Evolutionary conservation across 92 coral and sea anemone genomes (phyloP), one percentile per base, ranked within the genome.

Genomic region (Palythoa grandis): DNA sequence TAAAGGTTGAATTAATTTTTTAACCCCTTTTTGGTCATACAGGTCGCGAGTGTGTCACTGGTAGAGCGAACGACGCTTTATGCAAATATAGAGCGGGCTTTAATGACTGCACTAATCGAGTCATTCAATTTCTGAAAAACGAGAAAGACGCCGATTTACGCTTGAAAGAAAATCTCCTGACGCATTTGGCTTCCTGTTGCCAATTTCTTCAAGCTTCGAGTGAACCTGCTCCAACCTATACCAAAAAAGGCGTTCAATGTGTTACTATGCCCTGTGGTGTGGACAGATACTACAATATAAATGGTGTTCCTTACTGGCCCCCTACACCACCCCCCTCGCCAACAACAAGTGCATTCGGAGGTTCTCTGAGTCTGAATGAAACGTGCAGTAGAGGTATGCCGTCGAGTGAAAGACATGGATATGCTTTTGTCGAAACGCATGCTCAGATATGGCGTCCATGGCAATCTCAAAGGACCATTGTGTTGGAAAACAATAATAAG

Each of bases 71-170:
- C 7, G 91, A 91, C 50, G 86, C 88, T 6, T 63, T 87, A 57
- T 87, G 91, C 71, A 87, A 60, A 77, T 87, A 91, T 39, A 83
- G 93, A 13, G 91, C 93, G 7, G 93, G 93, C 19, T 91, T 87
- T 29, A 91, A 91, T n/a, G 93, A 83, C 16, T 91, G 93, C 65
- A 88, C 91, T 9, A 74, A 58, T 14, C 82, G 70, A 53, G 87
- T 91, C 29, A 77, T 70, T 83, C 89, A 82, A 19, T 84, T 63
- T 48, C 50, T 91, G 79, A 84, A 91, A 87, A 87, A 87, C 87
- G 90, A 91, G 72, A 87, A 86, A 14, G 83, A 61, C 39, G 17
- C 71, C 48, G 84, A 91, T 83, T 57, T 72, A 35, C 88, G 87
- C n/a, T 67, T 91, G 61, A 89, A 84, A 57, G 91, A 91, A 79